Base-by-base conservation (phyloP, 2,888 invertebrate genomes). In the Ephialtes manifestator region DNA sequence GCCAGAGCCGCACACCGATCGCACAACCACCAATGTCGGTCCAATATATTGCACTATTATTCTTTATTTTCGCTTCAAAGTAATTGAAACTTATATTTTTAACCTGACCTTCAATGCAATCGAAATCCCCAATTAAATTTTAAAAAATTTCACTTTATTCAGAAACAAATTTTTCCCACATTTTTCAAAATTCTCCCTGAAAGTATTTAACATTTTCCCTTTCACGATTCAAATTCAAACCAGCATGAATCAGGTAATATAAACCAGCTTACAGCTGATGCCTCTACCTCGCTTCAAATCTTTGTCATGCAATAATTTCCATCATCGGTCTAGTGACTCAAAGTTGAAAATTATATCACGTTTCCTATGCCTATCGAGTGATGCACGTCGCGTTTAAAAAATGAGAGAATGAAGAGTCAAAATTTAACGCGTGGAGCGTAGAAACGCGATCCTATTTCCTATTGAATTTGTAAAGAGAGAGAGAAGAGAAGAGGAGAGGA, bases 381-480 rank as follows among this genome's bases (percentile, higher is more conserved):
- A 51, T 3, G 46, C 53, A 53, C 8, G 24, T 2, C 24, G 58
- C 1, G 51, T 18, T 18, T 58, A 24, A 58, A 58, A 28, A 58
- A 28, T 28, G 15, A 24, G 15, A 24, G 58, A 28, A 58, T 58
- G 11, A 28, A 53, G 53, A 24, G 58, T 58, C 58, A 3, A 15
- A 28, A n/a, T 58, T 15, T 28, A 5, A 58, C 13, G 58, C 28
- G 7, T 2, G 58, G 28, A 28, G 2, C 15, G 58, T 4, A 28
- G 20, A 48, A 60, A 78, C 39, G 51, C 39, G 63, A 65, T 65
- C 43, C 43, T 67, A 43, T 43, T 43, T 43, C 13, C 60, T 35
- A 67, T 67, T 67, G 65, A 43, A 67, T 43, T 43, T 20, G 53
- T n/a, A 15, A 48, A 39, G 39, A 39, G 39, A 39, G 39, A 39